Base-by-base conservation (phyloP, 2,797 vertebrate genomes). In the Alectoris magna region DNA sequence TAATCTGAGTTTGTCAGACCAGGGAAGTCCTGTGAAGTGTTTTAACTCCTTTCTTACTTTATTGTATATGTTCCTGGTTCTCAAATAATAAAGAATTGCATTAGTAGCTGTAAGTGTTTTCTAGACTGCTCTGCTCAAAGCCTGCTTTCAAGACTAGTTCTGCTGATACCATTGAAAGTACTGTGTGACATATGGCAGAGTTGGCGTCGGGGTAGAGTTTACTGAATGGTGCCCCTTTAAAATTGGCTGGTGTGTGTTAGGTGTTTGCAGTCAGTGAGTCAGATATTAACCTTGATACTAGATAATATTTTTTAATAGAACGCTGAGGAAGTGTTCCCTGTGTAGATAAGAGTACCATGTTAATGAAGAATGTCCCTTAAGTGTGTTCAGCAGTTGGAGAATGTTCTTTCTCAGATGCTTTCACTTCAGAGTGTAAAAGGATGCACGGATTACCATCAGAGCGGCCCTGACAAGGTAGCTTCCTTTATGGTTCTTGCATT, bases 401-500 rank as follows among this genome's bases (percentile, higher is more conserved):
- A 76, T 62, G 74, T 62, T 83, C 29, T 93, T 64, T 86, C 71
- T 67, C 9, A 10, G 72, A 6, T 81, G 48, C 64, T 92, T 94
- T 83, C 29, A 49, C 49, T 85, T 70, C 1, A 68, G 9, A 80
- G 22, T 44, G n/a, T 73, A 68, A 92, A 71, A 91, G 51, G 63
- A 83, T 3, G 2, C 49, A 43, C n/a, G 55, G 63, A 15, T 89
- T 72, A 18, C 18, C 6, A 27, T 91, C 67, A 78, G 72, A 94
- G 59, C 62, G 84, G 17, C 90, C 89, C 51, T 84, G 70, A 64
- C 66, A 73, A 83, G 95, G 84, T 53, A 31, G 27, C 77, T 91
- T 74, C 79, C 87, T 96, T 85, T 81, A 67, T 48, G 68, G n/a
- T 94, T 90, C 36, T 41, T 93, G 53, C 14, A 67, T 94, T 88